Evolutionary conservation across 1,140 invertebrate genomes (phyloP).

Genomic region (Teleopsis dalmanni): DNA sequence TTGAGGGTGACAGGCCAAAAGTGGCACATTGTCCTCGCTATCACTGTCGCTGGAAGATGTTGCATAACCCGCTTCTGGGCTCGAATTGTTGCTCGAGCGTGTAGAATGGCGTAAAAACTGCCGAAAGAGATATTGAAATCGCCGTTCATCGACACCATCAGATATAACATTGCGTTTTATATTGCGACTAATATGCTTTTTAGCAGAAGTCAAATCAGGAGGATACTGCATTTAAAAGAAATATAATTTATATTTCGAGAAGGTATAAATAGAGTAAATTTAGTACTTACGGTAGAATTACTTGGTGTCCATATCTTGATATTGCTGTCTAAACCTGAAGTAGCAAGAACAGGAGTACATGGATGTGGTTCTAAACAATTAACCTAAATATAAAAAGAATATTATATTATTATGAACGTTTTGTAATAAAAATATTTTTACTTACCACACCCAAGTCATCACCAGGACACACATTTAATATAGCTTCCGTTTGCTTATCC

Average conservation of each 20-base stretch:
- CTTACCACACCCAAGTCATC: conserved; percentile 81
- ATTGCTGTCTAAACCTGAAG: conserved; percentile 73
- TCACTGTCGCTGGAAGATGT: conserved; percentile 21
- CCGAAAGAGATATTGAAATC: conserved; percentile 29
- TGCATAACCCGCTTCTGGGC: too few species aligned
- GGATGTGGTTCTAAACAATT: conserved; percentile 92
- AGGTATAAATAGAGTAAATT: not conserved
- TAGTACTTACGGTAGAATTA: conserved; percentile 43
- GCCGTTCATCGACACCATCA: conserved; percentile 16
- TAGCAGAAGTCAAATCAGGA: conserved; percentile 46
- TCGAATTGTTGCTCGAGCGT: too few species aligned
- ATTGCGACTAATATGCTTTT: conserved; percentile 23
- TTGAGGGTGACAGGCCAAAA: too few species aligned
- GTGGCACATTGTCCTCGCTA: conserved; percentile 5
- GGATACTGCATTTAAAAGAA: conserved; percentile 42
- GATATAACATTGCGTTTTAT: conserved; percentile 18
- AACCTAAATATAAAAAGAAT: conserved; percentile 44
- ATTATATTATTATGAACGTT: not conserved
- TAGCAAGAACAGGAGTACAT: conserved; percentile 75
- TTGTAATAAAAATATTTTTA: conserved; percentile 18
- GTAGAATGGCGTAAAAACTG: conserved; percentile 17
- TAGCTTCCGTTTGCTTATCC: conserved; percentile 81
- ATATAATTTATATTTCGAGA: not conserved
- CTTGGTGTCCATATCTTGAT: conserved; percentile 90
- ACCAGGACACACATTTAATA: conserved; percentile 80